Percentiles rank a stretch among this genome's conserved stretches.
Conservation (phyloP, 2,797 vertebrate species). For the Mus minutoides region DNA sequence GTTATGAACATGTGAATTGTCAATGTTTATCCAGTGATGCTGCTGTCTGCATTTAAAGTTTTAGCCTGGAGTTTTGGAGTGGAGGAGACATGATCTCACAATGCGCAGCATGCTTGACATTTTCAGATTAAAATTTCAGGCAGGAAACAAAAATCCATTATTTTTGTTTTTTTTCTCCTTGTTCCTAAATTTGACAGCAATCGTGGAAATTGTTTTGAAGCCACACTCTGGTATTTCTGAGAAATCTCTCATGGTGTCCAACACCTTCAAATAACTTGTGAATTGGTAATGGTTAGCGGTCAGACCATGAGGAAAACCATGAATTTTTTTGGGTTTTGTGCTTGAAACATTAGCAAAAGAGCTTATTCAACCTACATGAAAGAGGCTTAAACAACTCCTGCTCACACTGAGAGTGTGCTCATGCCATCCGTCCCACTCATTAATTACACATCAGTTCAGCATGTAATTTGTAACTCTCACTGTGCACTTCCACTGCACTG, state of each 20-base stretch:
- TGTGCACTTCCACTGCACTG: no score
- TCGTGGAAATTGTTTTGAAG: slow-evolving; percentile 60
- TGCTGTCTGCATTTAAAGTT: background rate
- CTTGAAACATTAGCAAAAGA: slow-evolving; percentile 43
- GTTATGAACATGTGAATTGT: background rate
- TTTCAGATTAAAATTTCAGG: slow-evolving; percentile 56
- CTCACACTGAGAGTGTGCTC: background rate
- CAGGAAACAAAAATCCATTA: slow-evolving; percentile 32
- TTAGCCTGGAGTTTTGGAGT: slow-evolving; percentile 2
- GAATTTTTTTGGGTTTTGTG: background rate
- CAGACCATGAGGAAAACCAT: background rate
- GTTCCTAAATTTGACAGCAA: slow-evolving; percentile 49
- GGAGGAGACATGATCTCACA: slow-evolving; percentile 13
- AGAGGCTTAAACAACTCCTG: background rate
- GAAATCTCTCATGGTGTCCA: slow-evolving; percentile 46
- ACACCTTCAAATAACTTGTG: slow-evolving; percentile 66
- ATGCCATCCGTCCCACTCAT: background rate
- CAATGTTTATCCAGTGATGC: background rate
- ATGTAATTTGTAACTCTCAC: background rate
- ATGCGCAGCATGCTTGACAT: background rate
- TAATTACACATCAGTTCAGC: background rate
- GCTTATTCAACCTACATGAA: background rate
- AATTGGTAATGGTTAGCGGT: slow-evolving; percentile 41
- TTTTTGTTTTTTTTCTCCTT: slow-evolving; percentile 41
- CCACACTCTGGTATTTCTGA: slow-evolving; percentile 61